Evolutionary conservation across 2,888 invertebrate species (phyloP), one percentile per base, ranked within the genome.

Genomic region (Nephrotoma flavescens): DNA sequence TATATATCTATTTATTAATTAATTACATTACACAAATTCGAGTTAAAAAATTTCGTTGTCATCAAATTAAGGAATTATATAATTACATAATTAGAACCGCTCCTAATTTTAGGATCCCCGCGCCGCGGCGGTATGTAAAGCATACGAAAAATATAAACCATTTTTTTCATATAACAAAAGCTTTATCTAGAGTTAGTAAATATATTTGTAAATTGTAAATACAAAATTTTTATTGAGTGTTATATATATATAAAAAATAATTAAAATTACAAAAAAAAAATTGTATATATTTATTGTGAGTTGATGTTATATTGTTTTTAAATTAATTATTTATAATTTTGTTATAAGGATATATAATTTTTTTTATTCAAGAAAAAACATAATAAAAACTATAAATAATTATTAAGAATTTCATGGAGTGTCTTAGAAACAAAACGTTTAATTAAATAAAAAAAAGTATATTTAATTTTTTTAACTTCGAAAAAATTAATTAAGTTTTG

Each of bases 371-470:
- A 57, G 6, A 15, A 57, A 15, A 57, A 57, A 57, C n/a, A 15
- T 57, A 57, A 57, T 57, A 57, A 57, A 57, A 57, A 57, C 52
- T 57, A 57, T 57, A 57, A 57, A 15, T 57, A 57, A 57, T 57
- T 15, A 57, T 57, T 83, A 83, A 83, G 41, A 83, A 83, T 83
- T 85, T 85, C 85, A 85, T 42, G 85, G 85, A 44, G 85, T 85
- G 85, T 85, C 85, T 85, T 85, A 85, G 85, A 85, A 85, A 42
- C 41, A 85, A 85, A 85, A 85, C 15, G 52, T 57, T 57, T 57
- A 57, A 57, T 83, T 83, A 83, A 83, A 31, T 31, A 83, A 83
- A 41, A 41, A 83, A 83, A 83, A 83, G 31, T 19, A 42, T 83
- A 41, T 57, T 57, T 57, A 57, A 57, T 57, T 57, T 15, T 57